phyloP scores from a whole-genome alignment of 2,888 invertebrate species.

The Metacarcinus magister region DNA sequence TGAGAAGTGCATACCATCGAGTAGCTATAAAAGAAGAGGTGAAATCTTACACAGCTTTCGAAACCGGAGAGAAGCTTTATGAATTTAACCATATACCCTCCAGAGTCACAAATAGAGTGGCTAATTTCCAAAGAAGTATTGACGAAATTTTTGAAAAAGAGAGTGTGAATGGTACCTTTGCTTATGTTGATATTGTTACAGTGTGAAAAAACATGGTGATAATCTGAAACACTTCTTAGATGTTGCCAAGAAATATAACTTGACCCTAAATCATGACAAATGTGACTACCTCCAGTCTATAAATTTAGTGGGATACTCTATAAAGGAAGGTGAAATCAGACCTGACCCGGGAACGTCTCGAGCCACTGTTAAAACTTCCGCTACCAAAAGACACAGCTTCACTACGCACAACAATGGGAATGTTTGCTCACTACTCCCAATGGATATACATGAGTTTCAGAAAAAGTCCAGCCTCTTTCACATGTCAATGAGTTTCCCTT shows the following conservation, averaged over 20 bases:
- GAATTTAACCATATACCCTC: constrained; percentile 78
- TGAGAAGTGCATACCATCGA: no score
- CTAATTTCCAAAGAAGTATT: constrained; percentile 73
- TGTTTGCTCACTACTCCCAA: constrained; percentile 69
- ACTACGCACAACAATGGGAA: neutral
- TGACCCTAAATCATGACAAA: constrained; percentile 19
- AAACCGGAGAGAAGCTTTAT: constrained; percentile 60
- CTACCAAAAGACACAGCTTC: constrained; percentile 36
- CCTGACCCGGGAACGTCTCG: neutral
- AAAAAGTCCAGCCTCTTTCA: constrained; percentile 52
- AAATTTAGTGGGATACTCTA: neutral
- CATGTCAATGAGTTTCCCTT: constrained; percentile 26
- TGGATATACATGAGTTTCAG: constrained; percentile 55
- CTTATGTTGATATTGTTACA: constrained; percentile 19
- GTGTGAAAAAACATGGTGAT: neutral
- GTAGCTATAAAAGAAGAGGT: no score
- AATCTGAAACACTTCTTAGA: constrained; percentile 43
- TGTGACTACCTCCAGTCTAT: neutral
- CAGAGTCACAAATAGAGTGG: constrained; percentile 79
- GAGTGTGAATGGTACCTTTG: constrained; percentile 17
- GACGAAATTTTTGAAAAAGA: constrained; percentile 73
- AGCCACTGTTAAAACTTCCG: constrained; percentile 52
- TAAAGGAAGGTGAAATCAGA: neutral
- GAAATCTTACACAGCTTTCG: no score
- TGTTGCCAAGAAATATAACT: constrained; percentile 48